phyloP scores from a whole-genome alignment of 1,140 invertebrate species.

The Stratiolaelaps scimitus region DNA sequence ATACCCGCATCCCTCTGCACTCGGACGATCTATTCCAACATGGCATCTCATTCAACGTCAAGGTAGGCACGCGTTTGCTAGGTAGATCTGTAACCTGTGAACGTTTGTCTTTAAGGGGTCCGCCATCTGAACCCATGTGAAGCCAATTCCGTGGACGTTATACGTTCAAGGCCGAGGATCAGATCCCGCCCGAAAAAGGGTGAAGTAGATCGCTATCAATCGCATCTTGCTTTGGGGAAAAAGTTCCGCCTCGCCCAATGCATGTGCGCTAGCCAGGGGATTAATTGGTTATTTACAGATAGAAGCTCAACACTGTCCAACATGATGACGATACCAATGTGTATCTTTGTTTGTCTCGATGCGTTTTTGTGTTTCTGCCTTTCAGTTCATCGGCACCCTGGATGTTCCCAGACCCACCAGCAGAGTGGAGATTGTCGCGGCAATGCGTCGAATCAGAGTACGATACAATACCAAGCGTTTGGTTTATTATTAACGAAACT shows the following conservation, averaged over 20 bases:
- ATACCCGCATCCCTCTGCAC: slow-evolving; percentile 80
- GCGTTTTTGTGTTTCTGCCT: not conserved
- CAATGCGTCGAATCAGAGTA: slow-evolving; percentile 93
- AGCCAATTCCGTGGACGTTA: too few relatives aligned
- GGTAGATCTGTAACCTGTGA: too few relatives aligned
- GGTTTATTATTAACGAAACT: too few relatives aligned
- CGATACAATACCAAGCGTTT: too few relatives aligned
- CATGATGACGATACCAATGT: not conserved
- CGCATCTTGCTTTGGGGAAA: too few relatives aligned
- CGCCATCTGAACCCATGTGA: too few relatives aligned
- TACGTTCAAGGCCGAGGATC: too few relatives aligned
- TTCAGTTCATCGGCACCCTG: slow-evolving; percentile 89
- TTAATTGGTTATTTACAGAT: slow-evolving; percentile 17
- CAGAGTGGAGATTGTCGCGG: slow-evolving; percentile 91
- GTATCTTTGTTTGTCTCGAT: slow-evolving; percentile 41
- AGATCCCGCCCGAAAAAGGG: too few relatives aligned
- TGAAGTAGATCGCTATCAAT: too few relatives aligned
- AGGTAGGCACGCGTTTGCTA: too few relatives aligned
- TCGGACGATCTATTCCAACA: slow-evolving; percentile 91
- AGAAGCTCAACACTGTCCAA: slow-evolving; percentile 1
- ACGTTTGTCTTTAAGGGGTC: too few relatives aligned
- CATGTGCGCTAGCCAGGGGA: slow-evolving; percentile 10
- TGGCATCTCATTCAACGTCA: slow-evolving; percentile 90
- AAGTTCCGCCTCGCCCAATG: too few relatives aligned
- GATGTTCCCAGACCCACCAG: slow-evolving; percentile 88